Conservation (phyloP, 1,140 invertebrate genomes). For the Dendroctonus valens region DNA sequence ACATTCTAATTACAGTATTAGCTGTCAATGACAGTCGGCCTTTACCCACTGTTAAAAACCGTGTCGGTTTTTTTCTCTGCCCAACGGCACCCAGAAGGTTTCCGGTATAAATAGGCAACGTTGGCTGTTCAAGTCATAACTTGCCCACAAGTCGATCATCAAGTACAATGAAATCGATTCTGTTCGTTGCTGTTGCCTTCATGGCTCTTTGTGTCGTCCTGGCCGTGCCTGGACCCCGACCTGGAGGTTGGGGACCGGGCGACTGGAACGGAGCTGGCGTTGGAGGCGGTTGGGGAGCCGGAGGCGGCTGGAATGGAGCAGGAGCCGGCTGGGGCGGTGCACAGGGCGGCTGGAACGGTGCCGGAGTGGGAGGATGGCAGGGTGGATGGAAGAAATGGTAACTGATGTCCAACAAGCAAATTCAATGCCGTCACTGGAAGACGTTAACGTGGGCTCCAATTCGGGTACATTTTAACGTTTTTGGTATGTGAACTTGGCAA, state of each 20-base stretch:
- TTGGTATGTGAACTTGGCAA: too few relatives aligned
- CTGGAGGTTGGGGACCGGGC: constrained; percentile 4
- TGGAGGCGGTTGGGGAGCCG: constrained; percentile 9
- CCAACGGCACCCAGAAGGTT: too few relatives aligned
- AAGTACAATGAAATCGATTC: neutral
- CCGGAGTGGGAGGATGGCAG: neutral
- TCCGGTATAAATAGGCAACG: too few relatives aligned
- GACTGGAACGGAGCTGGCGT: constrained; percentile 6
- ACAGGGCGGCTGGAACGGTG: constrained; percentile 12
- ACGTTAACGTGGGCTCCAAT: too few relatives aligned
- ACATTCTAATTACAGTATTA: too few relatives aligned
- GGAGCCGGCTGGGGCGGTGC: constrained; percentile 11
- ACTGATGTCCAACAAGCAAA: neutral
- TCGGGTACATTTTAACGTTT: too few relatives aligned
- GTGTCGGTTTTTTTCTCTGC: too few relatives aligned
- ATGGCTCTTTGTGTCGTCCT: constrained; percentile 8
- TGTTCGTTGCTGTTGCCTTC: constrained; percentile 14
- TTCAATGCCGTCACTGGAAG: too few relatives aligned
- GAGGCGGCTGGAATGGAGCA: constrained; percentile 18
- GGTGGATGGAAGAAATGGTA: constrained; percentile 3
- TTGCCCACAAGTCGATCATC: too few relatives aligned
- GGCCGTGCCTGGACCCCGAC: neutral
- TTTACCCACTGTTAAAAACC: too few relatives aligned
- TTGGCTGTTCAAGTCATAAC: too few relatives aligned
- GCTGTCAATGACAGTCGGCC: too few relatives aligned